Conservation (phyloP, 2,888 invertebrate genomes). For the Ferdinandea cuprea region DNA sequence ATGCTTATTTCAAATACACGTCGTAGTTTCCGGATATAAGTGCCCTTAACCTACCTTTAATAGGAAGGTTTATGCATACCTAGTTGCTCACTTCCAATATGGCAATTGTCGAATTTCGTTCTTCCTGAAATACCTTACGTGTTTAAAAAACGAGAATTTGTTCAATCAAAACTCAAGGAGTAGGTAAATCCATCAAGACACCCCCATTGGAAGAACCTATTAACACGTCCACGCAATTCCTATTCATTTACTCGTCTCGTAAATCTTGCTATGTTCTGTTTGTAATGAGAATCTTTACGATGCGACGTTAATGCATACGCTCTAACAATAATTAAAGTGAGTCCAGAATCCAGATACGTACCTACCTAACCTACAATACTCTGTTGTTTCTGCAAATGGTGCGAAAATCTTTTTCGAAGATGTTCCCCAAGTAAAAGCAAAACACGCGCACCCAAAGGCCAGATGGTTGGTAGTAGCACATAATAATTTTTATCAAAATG, state of each 20-base stretch:
- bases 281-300: no score
- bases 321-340: slow-evolving; percentile 18
- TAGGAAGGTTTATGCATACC: no score
- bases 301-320: no score
- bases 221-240: slow-evolving; percentile 24
- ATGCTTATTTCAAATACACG: no score
- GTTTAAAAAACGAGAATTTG: no score
- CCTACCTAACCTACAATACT: slow-evolving; percentile 9
- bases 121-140: no score
- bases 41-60: no score
- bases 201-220: neutral
- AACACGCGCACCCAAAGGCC: slow-evolving; percentile 14
- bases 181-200: neutral
- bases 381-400: neutral
- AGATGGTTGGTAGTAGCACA: slow-evolving; percentile 11
- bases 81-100: no score
- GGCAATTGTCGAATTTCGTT: no score
- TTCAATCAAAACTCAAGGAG: neutral
- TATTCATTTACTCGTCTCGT: slow-evolving; percentile 15
- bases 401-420: neutral
- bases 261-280: no score
- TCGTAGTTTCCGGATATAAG: no score
- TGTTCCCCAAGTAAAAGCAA: slow-evolving; percentile 23
- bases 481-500: slow-evolving; percentile 42
- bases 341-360: slow-evolving; percentile 3